Percentiles rank a stretch among this genome's conserved stretches.
Evolutionary conservation across 2,113 vertebrate genomes (phyloP).

Genomic region (Salvelinus fontinalis): DNA sequence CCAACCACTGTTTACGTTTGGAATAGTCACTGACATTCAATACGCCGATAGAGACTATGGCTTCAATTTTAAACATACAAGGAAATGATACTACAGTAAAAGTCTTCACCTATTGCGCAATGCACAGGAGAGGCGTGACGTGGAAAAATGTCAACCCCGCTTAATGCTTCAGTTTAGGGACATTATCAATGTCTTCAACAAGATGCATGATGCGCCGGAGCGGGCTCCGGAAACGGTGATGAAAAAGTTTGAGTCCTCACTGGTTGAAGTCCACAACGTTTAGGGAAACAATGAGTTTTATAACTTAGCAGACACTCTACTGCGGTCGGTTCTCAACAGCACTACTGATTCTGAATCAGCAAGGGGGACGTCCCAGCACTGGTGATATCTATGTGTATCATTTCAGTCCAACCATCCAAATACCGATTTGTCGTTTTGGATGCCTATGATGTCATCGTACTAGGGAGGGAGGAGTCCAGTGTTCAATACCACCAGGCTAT

Average conservation of each 20-base stretch:
- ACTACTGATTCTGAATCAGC: slow-evolving; percentile 23
- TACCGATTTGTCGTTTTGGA: slow-evolving; percentile 87
- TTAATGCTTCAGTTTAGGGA: slow-evolving; percentile 93
- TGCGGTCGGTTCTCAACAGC: slow-evolving; percentile 76
- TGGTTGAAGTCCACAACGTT: slow-evolving; percentile 79
- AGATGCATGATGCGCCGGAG: slow-evolving; percentile 63
- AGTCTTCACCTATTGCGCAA: slow-evolving; percentile 75
- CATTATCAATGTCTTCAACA: slow-evolving; percentile 89
- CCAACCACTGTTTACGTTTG: slow-evolving; percentile 79
- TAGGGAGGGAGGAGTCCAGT: slow-evolving; percentile 78
- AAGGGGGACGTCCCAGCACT: not conserved
- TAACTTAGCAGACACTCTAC: slow-evolving; percentile 80
- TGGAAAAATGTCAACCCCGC: slow-evolving; percentile 54
- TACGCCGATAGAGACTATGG: slow-evolving; percentile 89
- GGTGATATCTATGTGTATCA: slow-evolving; percentile 81
- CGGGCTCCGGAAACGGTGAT: slow-evolving; percentile 77
- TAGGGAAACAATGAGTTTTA: slow-evolving; percentile 98
- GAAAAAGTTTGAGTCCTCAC: slow-evolving; percentile 64
- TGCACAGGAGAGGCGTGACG: slow-evolving; percentile 76
- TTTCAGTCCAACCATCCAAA: slow-evolving; percentile 76
- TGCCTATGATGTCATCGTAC: slow-evolving; percentile 84
- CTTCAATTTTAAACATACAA: slow-evolving; percentile 69
- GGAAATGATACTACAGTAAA: slow-evolving; percentile 81
- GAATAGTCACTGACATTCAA: slow-evolving; percentile 88
- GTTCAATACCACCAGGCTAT: slow-evolving; percentile 72